Evolutionary conservation across 1,140 invertebrate genomes (phyloP), one percentile per base, ranked within the genome.

Genomic region (Acromyrmex charruanus): DNA sequence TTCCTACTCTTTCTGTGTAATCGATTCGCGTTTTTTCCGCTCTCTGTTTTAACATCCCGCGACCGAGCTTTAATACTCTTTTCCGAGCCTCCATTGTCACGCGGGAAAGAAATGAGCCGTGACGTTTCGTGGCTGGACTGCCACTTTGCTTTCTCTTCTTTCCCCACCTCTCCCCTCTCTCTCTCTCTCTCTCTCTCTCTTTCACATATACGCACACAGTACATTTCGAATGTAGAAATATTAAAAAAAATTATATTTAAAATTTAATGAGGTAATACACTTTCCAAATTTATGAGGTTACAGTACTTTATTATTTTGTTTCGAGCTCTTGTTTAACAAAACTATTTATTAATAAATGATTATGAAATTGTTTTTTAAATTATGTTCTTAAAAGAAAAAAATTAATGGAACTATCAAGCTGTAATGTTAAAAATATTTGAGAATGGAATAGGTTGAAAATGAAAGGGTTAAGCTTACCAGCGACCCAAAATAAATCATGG

Each of bases 401-500:
- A 58, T 18, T 80, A 14, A 21, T 2, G 7, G 49, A 25, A 16
- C 18, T 6, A n/a, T 66, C 9, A 18, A 39, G 4, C 7, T 2
- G 2, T 39, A 69, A 69, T 77, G 3, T 61, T 61, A 4, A 49
- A 77, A 69, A 71, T 68, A 53, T 58, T 55, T 25, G 51, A 71
- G 21, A 25, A n/a, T 58, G 14, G 21, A 25, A n/a, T 55, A 21
- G 7, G 2, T 49, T 49, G 25, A 14, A 2, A 39, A 80, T 21
- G 61, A 61, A 80, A 69, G 28, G 65, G 68, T 72, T 82, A 72
- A 82, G 35, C 16, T 71, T 71, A 59, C 49, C 68, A 31, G 59
- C 68, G 79, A 49, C 35, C n/a, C n/a, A 21, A 68, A 72, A 82
- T 82, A 82, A 82, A 82, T 82, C 66, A 82, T 82, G 68, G 79